Percentiles rank a stretch among this genome's conserved stretches.
Evolutionary conservation across 2,113 vertebrate species (phyloP).

Genomic region (Rissa tridactyla): DNA sequence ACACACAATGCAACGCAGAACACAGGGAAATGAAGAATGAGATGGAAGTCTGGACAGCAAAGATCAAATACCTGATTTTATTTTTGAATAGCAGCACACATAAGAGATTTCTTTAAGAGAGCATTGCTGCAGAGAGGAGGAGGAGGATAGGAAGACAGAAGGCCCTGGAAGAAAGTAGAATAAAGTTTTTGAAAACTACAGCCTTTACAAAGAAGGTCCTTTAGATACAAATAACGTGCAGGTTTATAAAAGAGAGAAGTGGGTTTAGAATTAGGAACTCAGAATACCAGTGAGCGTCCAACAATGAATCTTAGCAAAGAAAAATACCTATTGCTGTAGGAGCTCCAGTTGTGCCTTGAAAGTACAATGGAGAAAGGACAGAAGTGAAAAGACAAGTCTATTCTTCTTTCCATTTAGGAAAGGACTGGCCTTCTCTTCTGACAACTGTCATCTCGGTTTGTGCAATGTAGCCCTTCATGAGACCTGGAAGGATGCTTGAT

Average conservation of each 20-base stretch:
- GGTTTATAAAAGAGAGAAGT: conserved; percentile 43
- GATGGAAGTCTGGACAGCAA: conserved; percentile 20
- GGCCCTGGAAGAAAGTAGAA: conserved; percentile 44
- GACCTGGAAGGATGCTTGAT: conserved; percentile 53
- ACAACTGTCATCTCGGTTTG: conserved; percentile 52
- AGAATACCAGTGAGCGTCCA: conserved; percentile 14
- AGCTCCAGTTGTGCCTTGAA: conserved; percentile 61
- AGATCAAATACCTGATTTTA: conserved; percentile 43
- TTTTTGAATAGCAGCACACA: conserved; percentile 47
- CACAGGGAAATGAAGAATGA: background rate
- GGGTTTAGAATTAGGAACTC: conserved; percentile 51
- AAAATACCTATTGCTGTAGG: conserved; percentile 61
- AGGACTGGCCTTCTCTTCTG: conserved; percentile 43
- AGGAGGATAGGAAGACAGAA: conserved; percentile 26
- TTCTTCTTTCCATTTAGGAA: conserved; percentile 54
- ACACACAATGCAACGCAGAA: background rate
- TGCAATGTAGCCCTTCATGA: conserved; percentile 47
- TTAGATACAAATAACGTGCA: conserved; percentile 40
- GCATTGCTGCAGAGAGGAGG: background rate
- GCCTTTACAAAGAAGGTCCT: conserved; percentile 38
- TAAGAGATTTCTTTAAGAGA: background rate
- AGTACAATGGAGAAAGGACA: conserved; percentile 54
- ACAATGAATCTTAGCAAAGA: conserved; percentile 53
- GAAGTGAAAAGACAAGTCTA: conserved; percentile 30
- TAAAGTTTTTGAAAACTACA: conserved; percentile 41